These are phyloP conservation scores for Macrosiphum euphorbiae DNA, from an alignment of 2,888 invertebrate species.

Conservation along the genomic window DNA sequence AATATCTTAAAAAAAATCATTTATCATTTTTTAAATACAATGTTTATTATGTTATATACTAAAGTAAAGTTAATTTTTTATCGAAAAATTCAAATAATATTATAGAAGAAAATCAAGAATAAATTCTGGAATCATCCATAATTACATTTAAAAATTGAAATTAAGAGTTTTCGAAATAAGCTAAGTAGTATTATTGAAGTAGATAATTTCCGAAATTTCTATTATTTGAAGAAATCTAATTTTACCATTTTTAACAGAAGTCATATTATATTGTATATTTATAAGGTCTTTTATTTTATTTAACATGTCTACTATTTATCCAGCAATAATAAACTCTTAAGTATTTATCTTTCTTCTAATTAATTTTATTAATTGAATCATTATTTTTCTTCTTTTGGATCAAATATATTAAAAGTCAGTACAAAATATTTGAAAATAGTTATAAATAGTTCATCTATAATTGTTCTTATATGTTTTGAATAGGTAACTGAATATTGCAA, in stretches of 20 bases:
- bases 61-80: not conserved
- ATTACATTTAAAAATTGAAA: not conserved
- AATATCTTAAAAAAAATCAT: not conserved
- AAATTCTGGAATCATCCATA: not conserved
- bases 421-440: too few relatives aligned
- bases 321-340: too few relatives aligned
- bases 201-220: not conserved
- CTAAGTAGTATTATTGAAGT: not conserved
- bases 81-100: not conserved
- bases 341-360: too few relatives aligned
- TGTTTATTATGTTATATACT: too few relatives aligned
- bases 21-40: not conserved
- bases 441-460: too few relatives aligned
- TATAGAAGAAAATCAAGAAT: not conserved
- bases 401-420: too few relatives aligned
- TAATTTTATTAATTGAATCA: too few relatives aligned
- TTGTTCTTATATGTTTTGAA: too few relatives aligned
- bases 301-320: not conserved
- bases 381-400: too few relatives aligned
- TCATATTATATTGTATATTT: not conserved
- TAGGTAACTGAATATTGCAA: too few relatives aligned
- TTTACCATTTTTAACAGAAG: not conserved
- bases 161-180: not conserved
- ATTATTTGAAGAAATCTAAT: not conserved
- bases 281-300: not conserved